Conservation (phyloP, 2,113 vertebrate genomes). For the Dromaius novaehollandiae region DNA sequence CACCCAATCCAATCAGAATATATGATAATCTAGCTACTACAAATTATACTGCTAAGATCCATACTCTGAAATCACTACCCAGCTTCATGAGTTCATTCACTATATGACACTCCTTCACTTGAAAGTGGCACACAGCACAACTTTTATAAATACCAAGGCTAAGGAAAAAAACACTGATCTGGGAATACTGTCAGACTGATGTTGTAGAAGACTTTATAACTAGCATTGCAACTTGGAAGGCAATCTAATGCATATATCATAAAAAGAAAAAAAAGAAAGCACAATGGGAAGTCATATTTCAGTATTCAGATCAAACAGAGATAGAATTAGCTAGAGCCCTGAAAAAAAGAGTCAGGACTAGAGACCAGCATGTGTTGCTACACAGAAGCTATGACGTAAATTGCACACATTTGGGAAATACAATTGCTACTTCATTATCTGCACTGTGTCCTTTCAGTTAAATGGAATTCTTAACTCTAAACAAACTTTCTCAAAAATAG, state of each 20-base stretch:
- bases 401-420: neutral
- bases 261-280: neutral
- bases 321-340: neutral
- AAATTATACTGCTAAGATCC: neutral
- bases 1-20: neutral
- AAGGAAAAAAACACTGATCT: neutral
- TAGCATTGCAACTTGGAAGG: neutral
- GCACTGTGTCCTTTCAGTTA: neutral
- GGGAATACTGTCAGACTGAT: neutral
- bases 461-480: neutral
- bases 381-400: neutral
- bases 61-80: neutral
- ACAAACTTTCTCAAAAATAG: neutral
- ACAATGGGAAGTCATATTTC: neutral
- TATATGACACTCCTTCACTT: neutral
- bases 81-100: neutral
- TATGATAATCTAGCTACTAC: neutral
- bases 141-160: neutral
- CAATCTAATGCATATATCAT: neutral
- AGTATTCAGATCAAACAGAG: neutral
- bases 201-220: neutral
- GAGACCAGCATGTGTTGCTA: neutral
- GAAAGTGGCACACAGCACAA: neutral
- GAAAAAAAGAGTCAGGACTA: neutral
- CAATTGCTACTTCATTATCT: neutral